Conservation (phyloP, 2,113 vertebrate genomes). For the Excalfactoria chinensis region DNA sequence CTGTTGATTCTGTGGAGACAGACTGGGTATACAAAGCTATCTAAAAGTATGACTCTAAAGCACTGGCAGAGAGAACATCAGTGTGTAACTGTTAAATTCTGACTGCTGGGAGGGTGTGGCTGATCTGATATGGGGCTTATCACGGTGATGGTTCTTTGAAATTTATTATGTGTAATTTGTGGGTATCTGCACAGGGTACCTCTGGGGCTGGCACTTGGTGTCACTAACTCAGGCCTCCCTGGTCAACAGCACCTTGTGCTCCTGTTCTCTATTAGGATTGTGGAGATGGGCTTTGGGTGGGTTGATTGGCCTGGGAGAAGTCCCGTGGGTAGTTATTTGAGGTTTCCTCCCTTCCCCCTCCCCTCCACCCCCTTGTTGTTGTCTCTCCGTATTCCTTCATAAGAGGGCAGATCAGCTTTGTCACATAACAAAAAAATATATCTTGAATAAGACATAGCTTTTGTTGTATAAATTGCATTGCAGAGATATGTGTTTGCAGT, state of each 20-base stretch:
- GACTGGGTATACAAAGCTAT: neutral
- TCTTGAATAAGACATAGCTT: neutral
- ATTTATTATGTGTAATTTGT: neutral
- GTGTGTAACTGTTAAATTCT: neutral
- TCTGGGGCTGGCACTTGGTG: fast-evolving
- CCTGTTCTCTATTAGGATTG: neutral
- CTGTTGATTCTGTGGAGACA: neutral
- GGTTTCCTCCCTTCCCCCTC: fast-evolving
- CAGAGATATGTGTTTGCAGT: neutral
- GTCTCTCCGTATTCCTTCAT: neutral
- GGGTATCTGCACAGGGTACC: neutral
- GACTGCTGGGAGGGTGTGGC: neutral
- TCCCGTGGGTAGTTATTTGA: neutral
- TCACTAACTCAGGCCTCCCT: neutral
- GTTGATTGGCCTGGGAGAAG: neutral
- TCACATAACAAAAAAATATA: neutral
- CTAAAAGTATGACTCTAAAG: neutral
- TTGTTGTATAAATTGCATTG: neutral
- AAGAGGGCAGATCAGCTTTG: neutral
- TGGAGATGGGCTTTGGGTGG: neutral
- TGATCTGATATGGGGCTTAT: neutral
- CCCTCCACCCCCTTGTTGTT: neutral
- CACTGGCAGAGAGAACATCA: neutral
- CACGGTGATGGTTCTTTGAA: neutral
- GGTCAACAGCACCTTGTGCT: neutral